Conservation (phyloP, 2,888 invertebrate genomes). For the Drosophila glabriapex region DNA sequence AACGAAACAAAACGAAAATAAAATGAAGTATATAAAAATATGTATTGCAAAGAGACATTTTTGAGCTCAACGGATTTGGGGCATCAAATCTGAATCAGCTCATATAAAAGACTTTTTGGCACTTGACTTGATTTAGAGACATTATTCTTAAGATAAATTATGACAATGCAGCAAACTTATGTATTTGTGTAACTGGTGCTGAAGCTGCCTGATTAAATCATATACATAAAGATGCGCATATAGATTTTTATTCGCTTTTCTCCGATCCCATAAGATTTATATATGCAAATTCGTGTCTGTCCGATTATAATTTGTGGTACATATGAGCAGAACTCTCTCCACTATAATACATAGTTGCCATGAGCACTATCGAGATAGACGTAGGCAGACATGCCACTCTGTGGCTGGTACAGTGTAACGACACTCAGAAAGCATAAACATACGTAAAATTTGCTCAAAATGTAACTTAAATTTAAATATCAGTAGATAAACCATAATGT, state of each 20-base stretch:
- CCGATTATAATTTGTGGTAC: neutral
- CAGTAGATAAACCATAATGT: no score
- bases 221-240: no score
- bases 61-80: neutral
- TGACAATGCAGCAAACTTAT: neutral
- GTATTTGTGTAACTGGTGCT: neutral
- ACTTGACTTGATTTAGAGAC: neutral
- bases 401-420: neutral
- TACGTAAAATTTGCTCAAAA: neutral
- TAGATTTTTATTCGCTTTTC: no score
- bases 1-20: neutral
- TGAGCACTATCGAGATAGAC: neutral
- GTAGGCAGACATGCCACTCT: neutral
- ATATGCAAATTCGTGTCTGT: no score
- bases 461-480: neutral
- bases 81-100: neutral
- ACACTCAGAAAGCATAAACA: no score
- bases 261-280: neutral
- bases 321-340: neutral
- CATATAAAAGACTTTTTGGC: neutral
- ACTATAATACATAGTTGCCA: neutral
- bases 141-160: neutral
- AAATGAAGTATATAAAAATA: neutral
- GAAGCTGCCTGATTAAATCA: no score
- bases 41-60: neutral